Evolutionary conservation across 2,888 invertebrate species (phyloP).

Genomic region (Hipparchia sbordonii): DNA sequence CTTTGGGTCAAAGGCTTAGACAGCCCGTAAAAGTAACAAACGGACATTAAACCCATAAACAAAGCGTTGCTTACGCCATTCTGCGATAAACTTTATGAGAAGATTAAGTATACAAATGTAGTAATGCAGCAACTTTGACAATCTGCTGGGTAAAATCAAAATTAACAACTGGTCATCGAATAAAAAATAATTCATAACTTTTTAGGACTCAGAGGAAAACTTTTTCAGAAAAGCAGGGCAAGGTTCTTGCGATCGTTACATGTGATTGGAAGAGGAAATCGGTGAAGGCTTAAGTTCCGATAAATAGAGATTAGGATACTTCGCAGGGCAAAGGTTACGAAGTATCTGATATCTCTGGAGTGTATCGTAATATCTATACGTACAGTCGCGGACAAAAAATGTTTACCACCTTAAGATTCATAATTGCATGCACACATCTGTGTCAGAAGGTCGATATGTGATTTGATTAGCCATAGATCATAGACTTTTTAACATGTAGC

Average conservation of each 20-base stretch:
- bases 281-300: not conserved
- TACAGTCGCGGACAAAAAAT: no score
- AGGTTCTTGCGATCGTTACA: conserved; percentile 23
- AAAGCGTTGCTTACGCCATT: no score
- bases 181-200: not conserved
- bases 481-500: no score
- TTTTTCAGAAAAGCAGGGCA: conserved; percentile 28
- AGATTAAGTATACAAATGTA: not conserved
- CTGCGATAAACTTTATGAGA: no score
- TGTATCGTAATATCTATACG: not conserved
- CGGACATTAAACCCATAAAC: no score
- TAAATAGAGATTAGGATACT: conserved; percentile 13
- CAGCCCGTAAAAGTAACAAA: no score
- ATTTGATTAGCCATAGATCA: no score
- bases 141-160: not conserved
- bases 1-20: no score
- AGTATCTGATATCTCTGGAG: not conserved
- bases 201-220: not conserved
- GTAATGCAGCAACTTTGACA: not conserved
- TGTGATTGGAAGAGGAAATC: conserved; percentile 2
- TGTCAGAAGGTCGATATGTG: no score
- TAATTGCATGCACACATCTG: no score
- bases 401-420: no score
- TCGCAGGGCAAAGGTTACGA: not conserved
- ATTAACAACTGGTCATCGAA: not conserved